phyloP scores from a whole-genome alignment of 2,113 vertebrate species.

The Lepisosteus osseus region DNA sequence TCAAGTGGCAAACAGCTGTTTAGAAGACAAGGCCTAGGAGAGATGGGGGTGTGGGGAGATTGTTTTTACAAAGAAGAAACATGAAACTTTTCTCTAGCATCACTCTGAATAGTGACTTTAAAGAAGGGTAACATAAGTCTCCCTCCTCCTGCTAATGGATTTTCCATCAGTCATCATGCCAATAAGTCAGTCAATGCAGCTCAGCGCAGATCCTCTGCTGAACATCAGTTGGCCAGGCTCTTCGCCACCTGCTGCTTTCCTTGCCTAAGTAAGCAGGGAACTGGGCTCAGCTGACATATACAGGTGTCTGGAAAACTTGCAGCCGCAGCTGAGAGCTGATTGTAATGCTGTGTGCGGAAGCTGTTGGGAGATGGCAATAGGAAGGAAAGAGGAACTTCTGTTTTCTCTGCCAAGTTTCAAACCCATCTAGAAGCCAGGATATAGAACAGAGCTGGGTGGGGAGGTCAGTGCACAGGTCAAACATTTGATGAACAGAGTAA shows the following conservation, averaged over 20 bases:
- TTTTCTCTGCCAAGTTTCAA: conserved; percentile 8
- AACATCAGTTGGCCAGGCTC: neutral
- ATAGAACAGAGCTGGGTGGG: conserved; percentile 21
- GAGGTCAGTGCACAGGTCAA: conserved; percentile 34
- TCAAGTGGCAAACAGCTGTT: conserved; percentile 6
- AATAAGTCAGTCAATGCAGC: conserved; percentile 4
- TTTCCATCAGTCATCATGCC: conserved; percentile 6
- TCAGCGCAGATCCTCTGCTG: neutral
- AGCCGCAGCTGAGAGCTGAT: conserved; percentile 42
- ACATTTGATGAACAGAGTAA: conserved; percentile 34
- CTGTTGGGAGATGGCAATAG: conserved; percentile 36
- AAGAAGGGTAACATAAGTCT: conserved; percentile 6
- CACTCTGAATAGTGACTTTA: neutral
- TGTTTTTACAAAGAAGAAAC: neutral
- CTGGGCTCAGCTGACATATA: conserved; percentile 46
- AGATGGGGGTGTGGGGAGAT: neutral
- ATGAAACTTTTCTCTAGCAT: too few relatives aligned
- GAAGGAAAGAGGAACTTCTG: conserved; percentile 47
- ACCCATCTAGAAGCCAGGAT: conserved; percentile 20
- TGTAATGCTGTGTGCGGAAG: conserved; percentile 47
- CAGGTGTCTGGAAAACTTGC: conserved; percentile 57
- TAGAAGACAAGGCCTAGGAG: neutral
- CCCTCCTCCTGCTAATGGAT: neutral
- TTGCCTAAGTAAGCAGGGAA: neutral
- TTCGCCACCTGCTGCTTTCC: neutral